phyloP scores from a whole-genome alignment of 2,797 vertebrate species.

The Sebastes reedi region DNA sequence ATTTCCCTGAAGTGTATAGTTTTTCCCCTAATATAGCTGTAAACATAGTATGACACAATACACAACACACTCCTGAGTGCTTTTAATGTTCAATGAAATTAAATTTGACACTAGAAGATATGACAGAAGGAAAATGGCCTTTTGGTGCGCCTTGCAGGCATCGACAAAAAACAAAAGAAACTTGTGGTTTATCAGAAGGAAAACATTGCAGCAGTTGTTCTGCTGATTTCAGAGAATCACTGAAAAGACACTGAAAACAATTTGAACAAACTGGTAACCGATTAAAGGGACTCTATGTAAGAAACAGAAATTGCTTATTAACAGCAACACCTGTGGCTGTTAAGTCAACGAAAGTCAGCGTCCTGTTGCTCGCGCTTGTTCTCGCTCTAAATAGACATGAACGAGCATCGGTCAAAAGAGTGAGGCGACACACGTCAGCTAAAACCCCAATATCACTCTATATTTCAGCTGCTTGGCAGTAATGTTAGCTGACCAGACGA shows the following conservation, averaged over 20 bases:
- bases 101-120: background rate
- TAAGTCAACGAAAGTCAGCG: no score
- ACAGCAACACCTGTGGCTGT: no score
- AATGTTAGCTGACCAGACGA: no score
- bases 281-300: background rate
- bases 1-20: background rate
- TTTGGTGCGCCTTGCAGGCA: background rate
- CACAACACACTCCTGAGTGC: background rate
- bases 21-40: background rate
- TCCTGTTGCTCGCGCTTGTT: no score
- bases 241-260: background rate
- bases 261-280: background rate
- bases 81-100: background rate
- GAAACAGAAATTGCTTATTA: no score
- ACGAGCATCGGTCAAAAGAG: no score
- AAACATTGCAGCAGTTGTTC: background rate
- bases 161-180: background rate
- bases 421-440: no score
- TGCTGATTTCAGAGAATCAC: background rate
- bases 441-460: no score
- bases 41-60: background rate
- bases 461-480: no score
- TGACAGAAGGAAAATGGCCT: background rate
- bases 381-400: no score
- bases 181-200: background rate